Evolutionary conservation across 23 tunicate species (phyloP).

Genomic region (Halocynthia aurantium): DNA sequence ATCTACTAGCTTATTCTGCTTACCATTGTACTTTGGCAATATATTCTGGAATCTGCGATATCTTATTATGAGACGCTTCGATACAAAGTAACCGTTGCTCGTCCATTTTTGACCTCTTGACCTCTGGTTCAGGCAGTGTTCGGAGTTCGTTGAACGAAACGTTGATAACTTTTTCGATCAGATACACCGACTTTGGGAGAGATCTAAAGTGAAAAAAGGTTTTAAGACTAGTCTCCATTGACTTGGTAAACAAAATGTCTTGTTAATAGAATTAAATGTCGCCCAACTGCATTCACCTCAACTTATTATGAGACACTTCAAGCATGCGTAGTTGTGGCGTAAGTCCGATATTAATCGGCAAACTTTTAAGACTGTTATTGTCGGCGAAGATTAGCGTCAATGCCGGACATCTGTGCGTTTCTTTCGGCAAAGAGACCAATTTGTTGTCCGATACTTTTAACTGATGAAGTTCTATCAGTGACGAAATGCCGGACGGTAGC

Average conservation of each 20-base stretch:
- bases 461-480: constrained; percentile 27
- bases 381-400: constrained; percentile 53
- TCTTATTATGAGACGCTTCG: constrained; percentile 71
- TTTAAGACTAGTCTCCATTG: too few relatives aligned
- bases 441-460: constrained; percentile 58
- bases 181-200: constrained; percentile 70
- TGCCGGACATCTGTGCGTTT: constrained; percentile 41
- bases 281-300: constrained; percentile 30
- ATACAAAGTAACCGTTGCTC: constrained; percentile 31
- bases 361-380: constrained; percentile 55
- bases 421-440: constrained; percentile 42
- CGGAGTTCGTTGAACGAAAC: constrained; percentile 39
- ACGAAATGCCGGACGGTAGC: constrained; percentile 49
- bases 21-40: constrained; percentile 37
- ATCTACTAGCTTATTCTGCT: background rate
- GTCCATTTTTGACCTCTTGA: constrained; percentile 26
- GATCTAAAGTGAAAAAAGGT: constrained; percentile 22
- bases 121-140: constrained; percentile 63
- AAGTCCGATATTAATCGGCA: constrained; percentile 62
- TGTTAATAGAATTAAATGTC: too few relatives aligned
- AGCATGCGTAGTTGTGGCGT: constrained; percentile 50
- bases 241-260: too few relatives aligned
- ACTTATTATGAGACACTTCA: constrained; percentile 45
- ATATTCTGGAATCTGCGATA: constrained; percentile 42
- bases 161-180: constrained; percentile 53